Percentiles rank a stretch among this genome's conserved stretches.
Conservation (phyloP, 2,797 vertebrate genomes). For the Glyptemys insculpta region DNA sequence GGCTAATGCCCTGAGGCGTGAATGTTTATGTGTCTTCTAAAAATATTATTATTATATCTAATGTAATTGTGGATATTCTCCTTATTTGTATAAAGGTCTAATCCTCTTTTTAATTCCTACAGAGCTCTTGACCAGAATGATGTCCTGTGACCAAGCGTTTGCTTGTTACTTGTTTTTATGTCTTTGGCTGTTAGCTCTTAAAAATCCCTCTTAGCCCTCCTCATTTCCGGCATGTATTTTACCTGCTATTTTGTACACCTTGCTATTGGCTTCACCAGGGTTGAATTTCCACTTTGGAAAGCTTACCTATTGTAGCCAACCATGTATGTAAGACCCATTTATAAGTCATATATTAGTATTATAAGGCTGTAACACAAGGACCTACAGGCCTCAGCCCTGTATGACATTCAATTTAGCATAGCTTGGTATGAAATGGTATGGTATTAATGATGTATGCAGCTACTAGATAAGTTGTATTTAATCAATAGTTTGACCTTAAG, state of each 20-base stretch:
- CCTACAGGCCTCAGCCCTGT: too few relatives aligned
- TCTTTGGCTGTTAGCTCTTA: constrained; percentile 2
- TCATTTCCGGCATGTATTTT: background rate
- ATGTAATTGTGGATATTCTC: constrained; percentile 48
- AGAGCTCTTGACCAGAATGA: constrained; percentile 53
- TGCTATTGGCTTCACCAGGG: background rate
- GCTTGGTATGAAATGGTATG: too few relatives aligned
- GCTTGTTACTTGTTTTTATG: constrained; percentile 24
- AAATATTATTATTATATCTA: constrained; percentile 35
- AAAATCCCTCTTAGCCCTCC: constrained; percentile 31
- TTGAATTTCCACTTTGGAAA: background rate
- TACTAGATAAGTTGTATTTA: too few relatives aligned
- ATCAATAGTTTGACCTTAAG: too few relatives aligned
- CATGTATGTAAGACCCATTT: too few relatives aligned
- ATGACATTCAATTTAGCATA: too few relatives aligned
- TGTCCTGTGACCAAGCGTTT: constrained; percentile 14
- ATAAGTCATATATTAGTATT: too few relatives aligned
- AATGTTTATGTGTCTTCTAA: background rate
- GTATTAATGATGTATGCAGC: too few relatives aligned
- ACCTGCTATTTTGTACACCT: background rate
- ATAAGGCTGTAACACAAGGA: too few relatives aligned
- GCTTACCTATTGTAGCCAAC: too few relatives aligned
- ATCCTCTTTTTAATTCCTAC: constrained; percentile 63
- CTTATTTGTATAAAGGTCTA: constrained; percentile 55
- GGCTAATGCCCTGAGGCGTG: background rate